Base-by-base conservation (phyloP, 2,797 vertebrate species). In the Lagodon rhomboides region DNA sequence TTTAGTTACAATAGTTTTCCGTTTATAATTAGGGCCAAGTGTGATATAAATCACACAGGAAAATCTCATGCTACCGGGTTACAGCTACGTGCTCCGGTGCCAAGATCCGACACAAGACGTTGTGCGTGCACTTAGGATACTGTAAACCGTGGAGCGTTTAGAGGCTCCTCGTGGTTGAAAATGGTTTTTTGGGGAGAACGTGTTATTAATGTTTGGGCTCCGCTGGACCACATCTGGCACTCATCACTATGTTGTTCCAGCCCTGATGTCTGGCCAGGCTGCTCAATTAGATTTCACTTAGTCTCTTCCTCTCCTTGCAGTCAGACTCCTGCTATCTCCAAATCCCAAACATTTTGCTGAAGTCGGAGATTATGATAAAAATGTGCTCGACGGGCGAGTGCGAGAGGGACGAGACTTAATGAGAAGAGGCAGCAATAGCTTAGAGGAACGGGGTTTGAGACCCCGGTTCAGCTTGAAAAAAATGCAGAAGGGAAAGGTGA, bases 231-330 rank as follows among this genome's bases (percentile, higher is more conserved):
- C 94, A 95, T 95, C 94, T 95, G 95, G 93, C 93, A 92, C 91
- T 91, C 91, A 95, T 95, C 93, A 93, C 84, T 15, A 77, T 92
- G 93, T 93, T 95, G 91, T 93, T 95, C 90, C 92, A 95, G 94
- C 92, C 93, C 89, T 92, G 91, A 94, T 94, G 93, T 94, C 94
- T 94, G 91, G 92, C 92, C 92, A 92, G 88, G 91, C 91, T 76
- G 90, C 92, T 93, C 94, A 95, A 95, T 95, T 94, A 95, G 91
- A 94, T 94, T 94, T 92, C 91, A 94, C 93, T 93, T 92, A 93
- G 94, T 88, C 93, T 94, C 94, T 93, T 93, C 93, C 92, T 94
- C 85, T 90, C 73, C 85, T 89, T 60, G 72, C 82, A 84, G 87
- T 84, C 85, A 68, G 84, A 89, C 86, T 87, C 80, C 87, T 74